Base-by-base conservation (phyloP, 2,113 vertebrate species). In the Oncorhynchus masou region DNA sequence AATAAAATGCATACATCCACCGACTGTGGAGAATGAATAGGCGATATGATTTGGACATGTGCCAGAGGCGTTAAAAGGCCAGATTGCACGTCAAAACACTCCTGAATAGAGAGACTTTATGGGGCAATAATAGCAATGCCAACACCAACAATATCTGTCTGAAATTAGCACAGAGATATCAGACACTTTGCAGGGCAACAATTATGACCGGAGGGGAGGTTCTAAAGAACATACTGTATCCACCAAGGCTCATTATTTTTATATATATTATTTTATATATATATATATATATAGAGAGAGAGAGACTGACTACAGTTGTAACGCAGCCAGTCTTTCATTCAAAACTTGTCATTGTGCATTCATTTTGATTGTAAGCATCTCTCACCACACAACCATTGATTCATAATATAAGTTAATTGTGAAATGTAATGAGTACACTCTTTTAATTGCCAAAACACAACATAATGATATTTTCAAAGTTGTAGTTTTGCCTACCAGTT, bases 201-300 rank as follows among this genome's bases (percentile, higher is more conserved):
- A 78, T 74, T 74, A 67, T 57, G 75, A 76, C 81, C 76, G 74
- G 75, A 81, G 74, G 68, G 70, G 71, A 74, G 60, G 13, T 4
- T 5, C 16, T 16, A 54, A 11, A 54, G 15, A 54, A 54, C 4
- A 68, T 74, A 68, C 70, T 65, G 75, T 12, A 7, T 85, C 87
- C 84, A 86, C 71, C 75, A 83, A 85, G 85, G 85, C 79, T 88
- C 83, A 87, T 86, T 89, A 85, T 51, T 81, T 7, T 19, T 57
- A n/a, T n/a, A n/a, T n/a, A n/a, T n/a, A n/a, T n/a, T n/a, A n/a
- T n/a, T n/a, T n/a, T n/a, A n/a, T n/a, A n/a, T n/a, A n/a, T 27
- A 27, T 25, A 2, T 25, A 2, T 25, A 2, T 25, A 25, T 25
- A 2, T 25, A 25, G 80, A 73, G 13, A 39, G 34, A 8, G 34